Percentiles rank a stretch among this genome's conserved stretches.
Conservation (phyloP, 2,797 vertebrate species). For the Propithecus perrieri region DNA sequence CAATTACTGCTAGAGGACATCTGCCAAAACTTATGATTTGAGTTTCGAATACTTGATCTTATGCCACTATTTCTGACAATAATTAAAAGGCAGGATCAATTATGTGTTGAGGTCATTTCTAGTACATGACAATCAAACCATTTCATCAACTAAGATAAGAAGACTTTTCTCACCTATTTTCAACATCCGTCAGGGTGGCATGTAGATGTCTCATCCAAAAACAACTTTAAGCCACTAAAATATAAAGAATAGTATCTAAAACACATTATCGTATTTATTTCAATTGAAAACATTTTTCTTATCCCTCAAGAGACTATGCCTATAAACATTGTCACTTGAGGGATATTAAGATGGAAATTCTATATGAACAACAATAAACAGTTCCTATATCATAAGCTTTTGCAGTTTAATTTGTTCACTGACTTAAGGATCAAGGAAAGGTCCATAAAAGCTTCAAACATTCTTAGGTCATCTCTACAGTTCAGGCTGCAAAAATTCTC, state of each 20-base stretch:
- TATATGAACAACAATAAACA: neutral
- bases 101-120: slow-evolving; percentile 66
- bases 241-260: neutral
- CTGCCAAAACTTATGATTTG: slow-evolving; percentile 72
- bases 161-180: neutral
- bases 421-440: neutral
- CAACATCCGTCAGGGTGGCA: neutral
- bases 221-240: neutral
- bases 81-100: slow-evolving; percentile 71
- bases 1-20: slow-evolving; percentile 61
- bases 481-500: neutral
- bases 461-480: neutral
- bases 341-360: neutral
- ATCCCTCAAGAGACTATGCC: neutral
- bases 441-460: neutral
- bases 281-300: slow-evolving; percentile 1
- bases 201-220: neutral
- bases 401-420: neutral
- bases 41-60: slow-evolving; percentile 70
- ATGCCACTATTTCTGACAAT: slow-evolving; percentile 63
- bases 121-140: slow-evolving; percentile 56
- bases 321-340: neutral
- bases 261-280: neutral
- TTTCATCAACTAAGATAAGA: slow-evolving; percentile 26
- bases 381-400: neutral